Evolutionary conservation across 2,797 vertebrate genomes (phyloP), one percentile per base, ranked within the genome.

Genomic region (Rhabdomys pumilio): DNA sequence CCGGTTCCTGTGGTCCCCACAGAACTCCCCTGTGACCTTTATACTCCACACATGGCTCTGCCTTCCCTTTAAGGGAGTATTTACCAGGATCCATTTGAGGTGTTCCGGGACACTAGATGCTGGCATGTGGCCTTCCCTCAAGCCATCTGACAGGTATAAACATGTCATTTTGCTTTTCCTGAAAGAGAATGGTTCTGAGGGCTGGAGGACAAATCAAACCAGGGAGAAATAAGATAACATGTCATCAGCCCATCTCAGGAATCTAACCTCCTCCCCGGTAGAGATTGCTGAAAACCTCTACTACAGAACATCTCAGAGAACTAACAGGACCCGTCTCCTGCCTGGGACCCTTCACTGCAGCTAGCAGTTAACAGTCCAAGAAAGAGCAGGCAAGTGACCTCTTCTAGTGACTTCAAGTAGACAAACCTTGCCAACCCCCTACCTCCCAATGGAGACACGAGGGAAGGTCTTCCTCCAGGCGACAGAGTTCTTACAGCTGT

Each of bases 101-200:
- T 75, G 29, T 19, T 73, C 84, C 47, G 9, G 59, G 76, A 72
- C 44, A 26, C 83, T 95, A 89, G 91, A 84, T 76, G 87, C 83
- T 69, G 73, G 87, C 57, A 41, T 0, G 0, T 0, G 1, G 24
- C 88, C 31, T 19, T 38, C 17, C 55, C 29, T 61, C 41, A 6
- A 11, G 7, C n/a, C 38, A 53, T 26, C 8, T 13, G 90, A 76
- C 41, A 96, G 69, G 91, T 41, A 76, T 63, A 90, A 83, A 63
- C n/a, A 76, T 76, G 75, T 79, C 53, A 94, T 79, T 92, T 85
- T 72, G 50, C 80, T 85, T 77, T 94, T 69, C 87, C 93, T 92
- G 47, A 89, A 69, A 47, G 81, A 44, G n/a, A 91, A 80, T 67
- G 61, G 65, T 81, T 91, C 59, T 77, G 65, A 57, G 85, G 47